These are phyloP conservation scores for Antheraea mylitta DNA, from an alignment of 1,140 invertebrate species.

Conservation along the genomic window DNA sequence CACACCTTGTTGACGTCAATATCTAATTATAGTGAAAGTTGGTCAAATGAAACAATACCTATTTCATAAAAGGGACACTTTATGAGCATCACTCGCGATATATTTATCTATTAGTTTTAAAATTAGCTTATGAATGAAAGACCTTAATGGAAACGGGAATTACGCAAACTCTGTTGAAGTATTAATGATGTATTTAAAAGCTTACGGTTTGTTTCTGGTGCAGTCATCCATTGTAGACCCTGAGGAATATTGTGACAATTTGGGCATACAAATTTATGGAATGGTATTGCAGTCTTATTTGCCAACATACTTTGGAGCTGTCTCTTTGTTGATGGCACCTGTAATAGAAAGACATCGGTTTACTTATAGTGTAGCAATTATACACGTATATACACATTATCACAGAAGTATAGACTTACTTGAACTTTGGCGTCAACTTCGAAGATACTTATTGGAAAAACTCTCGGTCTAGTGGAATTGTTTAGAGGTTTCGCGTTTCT, in stretches of 20 bases:
- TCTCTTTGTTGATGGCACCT: conserved; percentile 87
- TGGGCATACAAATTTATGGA: conserved; percentile 94
- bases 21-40: background rate
- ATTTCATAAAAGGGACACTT: background rate
- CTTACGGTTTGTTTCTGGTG: conserved; percentile 82
- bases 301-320: conserved; percentile 87
- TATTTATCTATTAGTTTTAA: background rate
- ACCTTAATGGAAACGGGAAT: too few species aligned
- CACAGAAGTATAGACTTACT: conserved; percentile 40
- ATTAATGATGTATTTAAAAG: background rate
- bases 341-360: conserved; percentile 28
- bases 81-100: background rate
- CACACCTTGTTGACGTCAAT: background rate
- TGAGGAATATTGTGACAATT: conserved; percentile 93
- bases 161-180: background rate
- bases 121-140: background rate
- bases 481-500: conserved; percentile 83
- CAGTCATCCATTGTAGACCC: conserved; percentile 89
- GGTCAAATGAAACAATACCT: background rate
- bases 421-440: conserved; percentile 86
- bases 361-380: background rate
- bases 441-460: conserved; percentile 91
- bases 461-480: conserved; percentile 83
- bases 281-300: conserved; percentile 90
- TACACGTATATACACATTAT: background rate